Conservation (phyloP, 2,888 invertebrate genomes). For the Lucinisca nassula region DNA sequence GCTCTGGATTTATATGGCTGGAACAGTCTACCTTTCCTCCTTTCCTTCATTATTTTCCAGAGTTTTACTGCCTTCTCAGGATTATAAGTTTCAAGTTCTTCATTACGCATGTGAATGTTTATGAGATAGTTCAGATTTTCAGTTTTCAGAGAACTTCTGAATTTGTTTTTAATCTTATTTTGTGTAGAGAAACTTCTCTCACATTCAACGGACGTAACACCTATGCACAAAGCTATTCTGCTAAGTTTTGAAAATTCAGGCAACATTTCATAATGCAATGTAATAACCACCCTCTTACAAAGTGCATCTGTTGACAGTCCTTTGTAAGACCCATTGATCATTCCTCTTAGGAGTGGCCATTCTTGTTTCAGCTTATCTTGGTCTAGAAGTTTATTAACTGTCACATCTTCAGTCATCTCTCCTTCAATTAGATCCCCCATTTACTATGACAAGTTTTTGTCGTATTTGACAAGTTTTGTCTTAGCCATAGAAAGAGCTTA, state of each 20-base stretch:
- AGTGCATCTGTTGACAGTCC: background rate
- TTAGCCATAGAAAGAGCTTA: background rate
- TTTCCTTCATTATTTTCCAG: too few species aligned
- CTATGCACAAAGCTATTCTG: background rate
- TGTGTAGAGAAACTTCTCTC: too few species aligned
- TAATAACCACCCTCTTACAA: background rate
- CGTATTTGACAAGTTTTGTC: background rate
- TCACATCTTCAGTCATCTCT: background rate
- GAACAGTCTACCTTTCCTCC: too few species aligned
- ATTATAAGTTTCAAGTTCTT: too few species aligned
- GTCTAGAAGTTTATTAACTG: background rate
- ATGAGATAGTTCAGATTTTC: too few species aligned
- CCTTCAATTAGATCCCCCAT: background rate
- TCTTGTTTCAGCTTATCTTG: background rate
- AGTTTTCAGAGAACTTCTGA: too few species aligned
- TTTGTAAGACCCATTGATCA: background rate
- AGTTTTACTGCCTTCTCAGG: too few species aligned
- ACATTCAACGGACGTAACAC: background rate
- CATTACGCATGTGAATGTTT: too few species aligned
- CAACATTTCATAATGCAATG: background rate
- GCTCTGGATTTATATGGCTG: too few species aligned
- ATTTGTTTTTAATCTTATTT: too few species aligned
- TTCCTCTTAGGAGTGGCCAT: background rate
- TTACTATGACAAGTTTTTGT: too few species aligned
- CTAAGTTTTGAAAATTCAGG: background rate